Percentiles rank a stretch among this genome's conserved stretches.
These are phyloP conservation scores for Drosophila sp. DNA, from an alignment of 1,140 invertebrate genomes.

Conservation along the genomic window DNA sequence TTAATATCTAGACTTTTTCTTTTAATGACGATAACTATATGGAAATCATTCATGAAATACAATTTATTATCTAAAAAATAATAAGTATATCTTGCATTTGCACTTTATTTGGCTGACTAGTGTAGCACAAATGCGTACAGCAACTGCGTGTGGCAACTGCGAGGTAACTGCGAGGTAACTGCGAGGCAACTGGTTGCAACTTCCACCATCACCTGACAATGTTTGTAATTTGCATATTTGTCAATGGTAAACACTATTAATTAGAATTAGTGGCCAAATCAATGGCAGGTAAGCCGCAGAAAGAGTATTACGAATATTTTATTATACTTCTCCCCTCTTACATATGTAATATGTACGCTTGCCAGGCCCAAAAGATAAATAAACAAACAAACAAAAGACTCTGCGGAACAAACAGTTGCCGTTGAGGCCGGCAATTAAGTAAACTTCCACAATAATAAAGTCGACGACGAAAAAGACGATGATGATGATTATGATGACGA, in stretches of 20 bases:
- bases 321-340: not conserved
- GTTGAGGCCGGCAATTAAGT: constrained; percentile 40
- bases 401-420: constrained; percentile 25
- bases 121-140: not conserved
- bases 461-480: constrained; percentile 9
- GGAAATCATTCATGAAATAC: too few species aligned
- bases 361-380: constrained; percentile 20
- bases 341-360: not conserved
- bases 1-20: too few species aligned
- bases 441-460: constrained; percentile 44
- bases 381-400: constrained; percentile 25
- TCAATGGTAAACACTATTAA: constrained; percentile 49
- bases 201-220: not conserved
- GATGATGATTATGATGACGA: constrained; percentile 3
- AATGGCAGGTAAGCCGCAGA: constrained; percentile 23
- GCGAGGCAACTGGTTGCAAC: constrained; percentile 12
- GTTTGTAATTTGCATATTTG: constrained; percentile 43
- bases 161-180: constrained; percentile 5
- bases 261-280: constrained; percentile 47
- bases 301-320: constrained; percentile 8
- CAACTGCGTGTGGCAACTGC: not conserved
- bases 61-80: too few species aligned
- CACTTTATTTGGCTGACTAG: not conserved
- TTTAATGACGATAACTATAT: too few species aligned
- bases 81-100: too few species aligned